Conservation (phyloP, 64 coral and sea anemone genomes). For the Montipora sp. region DNA sequence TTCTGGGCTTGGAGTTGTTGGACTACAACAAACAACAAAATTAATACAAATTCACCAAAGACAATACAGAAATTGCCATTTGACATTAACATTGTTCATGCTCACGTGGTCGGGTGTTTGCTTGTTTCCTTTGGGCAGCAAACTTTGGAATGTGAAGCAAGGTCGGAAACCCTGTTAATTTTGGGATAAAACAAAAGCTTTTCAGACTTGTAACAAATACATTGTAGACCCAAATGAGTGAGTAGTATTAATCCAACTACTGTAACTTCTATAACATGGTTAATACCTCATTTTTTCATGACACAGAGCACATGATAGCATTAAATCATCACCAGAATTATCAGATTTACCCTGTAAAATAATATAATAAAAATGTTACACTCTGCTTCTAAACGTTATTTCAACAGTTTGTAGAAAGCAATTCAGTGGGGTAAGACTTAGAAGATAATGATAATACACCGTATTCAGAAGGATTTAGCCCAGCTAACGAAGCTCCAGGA, state of each 20-base stretch:
- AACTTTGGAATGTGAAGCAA: conserved; percentile 76
- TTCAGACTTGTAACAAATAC: background rate
- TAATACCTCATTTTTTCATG: conserved; percentile 83
- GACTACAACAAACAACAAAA: conserved; percentile 45
- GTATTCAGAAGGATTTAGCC: too few species aligned
- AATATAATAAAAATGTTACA: background rate
- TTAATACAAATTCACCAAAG: background rate
- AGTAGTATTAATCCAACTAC: too few species aligned
- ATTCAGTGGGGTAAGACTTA: too few species aligned
- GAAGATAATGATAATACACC: too few species aligned
- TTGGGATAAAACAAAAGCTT: background rate
- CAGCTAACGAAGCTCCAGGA: too few species aligned
- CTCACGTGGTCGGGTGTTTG: conserved; percentile 76
- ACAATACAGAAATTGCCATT: background rate
- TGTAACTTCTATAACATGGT: too few species aligned
- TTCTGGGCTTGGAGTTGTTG: conserved; percentile 72
- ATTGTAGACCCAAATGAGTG: too few species aligned
- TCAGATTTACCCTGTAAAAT: conserved; percentile 46
- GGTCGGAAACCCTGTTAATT: conserved; percentile 58
- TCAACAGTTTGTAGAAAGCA: too few species aligned
- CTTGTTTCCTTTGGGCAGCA: conserved; percentile 69
- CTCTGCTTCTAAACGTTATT: too few species aligned
- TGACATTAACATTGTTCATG: background rate
- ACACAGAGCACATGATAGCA: conserved; percentile 90
- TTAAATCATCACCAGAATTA: conserved; percentile 71